These are phyloP conservation scores for Notarius lentiginosus DNA, from an alignment of 2,113 vertebrate genomes.

Conservation along the genomic window DNA sequence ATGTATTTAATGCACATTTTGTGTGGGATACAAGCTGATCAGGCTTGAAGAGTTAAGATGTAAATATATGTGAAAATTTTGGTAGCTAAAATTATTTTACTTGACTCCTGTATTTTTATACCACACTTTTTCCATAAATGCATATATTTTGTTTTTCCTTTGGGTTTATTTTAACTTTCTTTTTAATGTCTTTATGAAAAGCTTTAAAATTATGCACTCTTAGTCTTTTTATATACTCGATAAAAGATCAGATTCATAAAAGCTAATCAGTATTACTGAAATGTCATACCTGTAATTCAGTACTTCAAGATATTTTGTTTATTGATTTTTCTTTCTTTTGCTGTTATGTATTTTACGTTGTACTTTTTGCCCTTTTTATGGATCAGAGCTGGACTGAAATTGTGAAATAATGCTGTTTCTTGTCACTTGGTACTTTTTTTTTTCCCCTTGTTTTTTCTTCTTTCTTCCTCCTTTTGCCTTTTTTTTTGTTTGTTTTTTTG, in stretches of 20 bases:
- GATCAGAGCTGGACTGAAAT: constrained; percentile 92
- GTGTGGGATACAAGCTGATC: constrained; percentile 76
- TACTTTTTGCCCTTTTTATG: constrained; percentile 81
- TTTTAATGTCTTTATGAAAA: constrained; percentile 73
- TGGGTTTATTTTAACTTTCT: constrained; percentile 73
- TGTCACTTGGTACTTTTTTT: constrained; percentile 84
- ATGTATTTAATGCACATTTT: constrained; percentile 74
- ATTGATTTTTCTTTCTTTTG: constrained; percentile 54
- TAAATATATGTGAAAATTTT: constrained; percentile 86
- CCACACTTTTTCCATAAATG: constrained; percentile 56
- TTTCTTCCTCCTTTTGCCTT: neutral
- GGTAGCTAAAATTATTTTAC: constrained; percentile 85
- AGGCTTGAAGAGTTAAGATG: constrained; percentile 85
- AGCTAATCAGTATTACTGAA: constrained; percentile 89
- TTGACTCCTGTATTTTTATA: constrained; percentile 73
- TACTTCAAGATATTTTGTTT: constrained; percentile 65
- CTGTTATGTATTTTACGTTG: constrained; percentile 75
- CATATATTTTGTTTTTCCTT: constrained; percentile 65
- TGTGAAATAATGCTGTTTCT: constrained; percentile 81
- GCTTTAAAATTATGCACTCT: constrained; percentile 86
- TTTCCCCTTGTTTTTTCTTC: no score
- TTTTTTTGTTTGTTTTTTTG: constrained; percentile 22
- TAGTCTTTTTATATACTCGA: constrained; percentile 79
- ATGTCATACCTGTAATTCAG: constrained; percentile 77
- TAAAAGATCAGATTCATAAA: constrained; percentile 69